Conservation (phyloP, 2,797 vertebrate species). For the Triplophysa bombifrons region DNA sequence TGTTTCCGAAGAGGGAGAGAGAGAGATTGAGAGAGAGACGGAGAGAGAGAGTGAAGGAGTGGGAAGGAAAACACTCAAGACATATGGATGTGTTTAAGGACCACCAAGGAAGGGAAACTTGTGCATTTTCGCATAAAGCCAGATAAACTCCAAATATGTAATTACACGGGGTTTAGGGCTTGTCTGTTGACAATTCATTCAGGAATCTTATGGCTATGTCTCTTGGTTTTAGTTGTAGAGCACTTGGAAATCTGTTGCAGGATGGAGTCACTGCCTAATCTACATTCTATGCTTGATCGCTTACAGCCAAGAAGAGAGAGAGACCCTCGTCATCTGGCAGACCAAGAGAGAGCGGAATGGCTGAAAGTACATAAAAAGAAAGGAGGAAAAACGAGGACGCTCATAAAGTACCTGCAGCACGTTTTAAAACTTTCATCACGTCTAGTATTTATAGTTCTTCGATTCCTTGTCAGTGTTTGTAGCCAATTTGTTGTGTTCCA, state of each 20-base stretch:
- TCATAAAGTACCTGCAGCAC: conserved; percentile 79
- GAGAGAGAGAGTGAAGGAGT: conserved; percentile 66
- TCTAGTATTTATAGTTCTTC: conserved; percentile 80
- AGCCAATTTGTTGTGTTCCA: conserved; percentile 86
- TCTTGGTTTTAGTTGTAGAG: conserved; percentile 59
- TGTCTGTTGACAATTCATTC: conserved; percentile 83
- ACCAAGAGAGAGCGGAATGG: conserved; percentile 73
- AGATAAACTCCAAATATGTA: conserved; percentile 87
- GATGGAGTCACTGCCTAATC: conserved; percentile 32
- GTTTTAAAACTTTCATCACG: conserved; percentile 81
- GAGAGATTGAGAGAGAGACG: conserved; percentile 30
- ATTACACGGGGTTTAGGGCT: conserved; percentile 85
- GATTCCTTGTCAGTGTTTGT: conserved; percentile 85
- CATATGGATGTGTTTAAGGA: conserved; percentile 89
- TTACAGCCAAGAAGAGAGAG: conserved; percentile 23
- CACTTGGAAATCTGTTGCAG: not conserved
- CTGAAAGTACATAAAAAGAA: conserved; percentile 72
- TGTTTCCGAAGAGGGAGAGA: conserved; percentile 62
- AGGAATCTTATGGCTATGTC: conserved; percentile 80
- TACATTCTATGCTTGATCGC: conserved; percentile 35
- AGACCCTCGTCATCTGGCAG: conserved; percentile 43
- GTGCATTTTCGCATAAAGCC: conserved; percentile 84
- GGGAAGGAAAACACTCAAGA: conserved; percentile 78
- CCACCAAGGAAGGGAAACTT: conserved; percentile 86
- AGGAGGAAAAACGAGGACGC: conserved; percentile 65